A percentile compares a stretch with the other conserved stretches of the same genome.
These are phyloP conservation scores for Andrena cerasifolii DNA, from an alignment of 1,140 invertebrate species.

Conservation along the genomic window DNA sequence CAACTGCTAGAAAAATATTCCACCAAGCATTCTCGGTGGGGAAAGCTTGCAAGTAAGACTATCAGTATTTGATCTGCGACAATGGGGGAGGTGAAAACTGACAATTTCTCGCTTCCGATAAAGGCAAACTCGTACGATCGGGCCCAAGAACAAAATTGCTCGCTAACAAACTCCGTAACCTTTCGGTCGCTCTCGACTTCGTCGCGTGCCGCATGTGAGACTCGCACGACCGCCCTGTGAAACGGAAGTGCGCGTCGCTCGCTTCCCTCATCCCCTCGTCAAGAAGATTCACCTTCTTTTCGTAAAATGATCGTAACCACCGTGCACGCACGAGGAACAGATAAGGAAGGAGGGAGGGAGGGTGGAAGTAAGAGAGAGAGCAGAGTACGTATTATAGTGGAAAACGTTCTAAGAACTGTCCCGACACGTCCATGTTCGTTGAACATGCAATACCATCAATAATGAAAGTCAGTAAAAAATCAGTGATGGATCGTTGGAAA, in stretches of 20 bases:
- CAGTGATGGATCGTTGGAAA: background rate
- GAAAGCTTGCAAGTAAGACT: background rate
- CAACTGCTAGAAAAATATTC: conserved; percentile 37
- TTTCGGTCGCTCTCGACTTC: conserved; percentile 57
- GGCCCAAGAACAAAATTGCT: conserved; percentile 12
- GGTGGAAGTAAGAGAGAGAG: conserved; percentile 15
- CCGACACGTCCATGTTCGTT: conserved; percentile 26
- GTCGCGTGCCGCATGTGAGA: conserved; percentile 54
- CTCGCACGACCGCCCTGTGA: conserved; percentile 42
- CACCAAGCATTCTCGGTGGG: background rate
- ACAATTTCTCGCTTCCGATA: conserved; percentile 13
- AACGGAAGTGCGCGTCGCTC: conserved; percentile 41
- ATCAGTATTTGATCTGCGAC: background rate
- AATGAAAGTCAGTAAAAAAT: conserved; percentile 32
- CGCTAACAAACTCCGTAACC: conserved; percentile 14
- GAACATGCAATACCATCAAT: conserved; percentile 19
- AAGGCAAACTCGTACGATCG: conserved; percentile 25
- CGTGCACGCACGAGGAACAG: conserved; percentile 2
- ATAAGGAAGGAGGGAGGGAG: too few relatives aligned
- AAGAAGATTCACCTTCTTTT: conserved; percentile 11
- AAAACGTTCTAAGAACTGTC: conserved; percentile 42
- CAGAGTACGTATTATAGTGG: conserved; percentile 15
- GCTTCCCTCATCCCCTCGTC: conserved; percentile 22
- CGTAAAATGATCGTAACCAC: background rate
- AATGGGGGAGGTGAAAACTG: background rate